Evolutionary conservation across 1,140 invertebrate genomes (phyloP), one percentile per base, ranked within the genome.

Genomic region (Tenebrio molitor): DNA sequence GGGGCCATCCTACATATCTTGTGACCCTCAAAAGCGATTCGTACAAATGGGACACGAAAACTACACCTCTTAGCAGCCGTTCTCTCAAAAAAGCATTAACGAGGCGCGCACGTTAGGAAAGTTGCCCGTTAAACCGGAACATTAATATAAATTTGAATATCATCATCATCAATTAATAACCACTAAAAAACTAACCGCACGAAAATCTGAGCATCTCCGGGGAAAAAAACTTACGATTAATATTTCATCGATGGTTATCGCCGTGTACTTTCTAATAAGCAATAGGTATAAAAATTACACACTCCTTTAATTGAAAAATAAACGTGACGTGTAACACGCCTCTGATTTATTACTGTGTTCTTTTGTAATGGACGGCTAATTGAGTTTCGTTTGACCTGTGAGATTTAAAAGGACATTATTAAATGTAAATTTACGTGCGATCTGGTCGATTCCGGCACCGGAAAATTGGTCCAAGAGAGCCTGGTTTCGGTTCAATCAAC

Each of bases 1-100:
- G 50, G 50, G 50, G 21, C 21, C 50, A 58, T 58, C 50, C 50
- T 58, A 58, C 50, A 58, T 58, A 58, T 29, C 50, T 58, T 58
- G 15, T 58, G 50, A 58, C 50, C 50, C 50, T 23, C 50, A 58
- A 58, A 58, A 58, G 50, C 50, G 29, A 25, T 29, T 25, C 6
- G 50, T 21, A 58, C 21, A 58, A 58, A 58, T 58, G n/a, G 50
- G 50, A 58, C 50, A 34, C 44, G 16, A 15, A 50, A 25, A 53
- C 36, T 12, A 12, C 36, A 12, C 7, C 46, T 58, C n/a, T n/a
- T n/a, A n/a, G 19, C 23, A 58, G 44, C 21, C 50, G 29, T 58
- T 58, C 50, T 33, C 50, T 39, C 21, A 58, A 58, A 58, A 50
- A 58, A 58, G 50, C 23, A 58, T 50, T 50, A 50, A 21, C 17